Conservation (phyloP, 1,140 invertebrate species). For the Druon quercuslanigerum region DNA sequence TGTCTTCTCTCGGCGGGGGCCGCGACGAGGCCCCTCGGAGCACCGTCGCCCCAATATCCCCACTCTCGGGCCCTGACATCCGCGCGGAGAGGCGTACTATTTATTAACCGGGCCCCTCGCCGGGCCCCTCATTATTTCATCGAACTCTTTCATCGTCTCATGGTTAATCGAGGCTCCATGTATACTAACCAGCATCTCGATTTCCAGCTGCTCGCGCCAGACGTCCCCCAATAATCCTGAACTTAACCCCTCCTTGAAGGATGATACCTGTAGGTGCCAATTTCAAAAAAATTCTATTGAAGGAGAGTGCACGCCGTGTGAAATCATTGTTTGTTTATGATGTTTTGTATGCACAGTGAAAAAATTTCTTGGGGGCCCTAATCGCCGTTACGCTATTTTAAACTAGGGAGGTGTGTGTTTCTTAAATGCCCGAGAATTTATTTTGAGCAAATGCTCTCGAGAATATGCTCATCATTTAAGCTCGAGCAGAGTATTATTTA, state of each 20-base stretch:
- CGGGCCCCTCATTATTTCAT: constrained; percentile 71
- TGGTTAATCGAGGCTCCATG: constrained; percentile 58
- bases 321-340: too few species aligned
- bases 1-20: constrained; percentile 58
- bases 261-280: not conserved
- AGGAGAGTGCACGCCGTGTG: too few species aligned
- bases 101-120: constrained; percentile 68
- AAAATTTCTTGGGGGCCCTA: too few species aligned
- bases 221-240: constrained; percentile 25
- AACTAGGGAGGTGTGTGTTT: too few species aligned
- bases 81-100: constrained; percentile 59
- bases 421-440: too few species aligned
- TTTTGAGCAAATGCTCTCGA: too few species aligned
- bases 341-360: too few species aligned
- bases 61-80: constrained; percentile 26
- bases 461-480: too few species aligned
- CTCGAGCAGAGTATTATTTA: too few species aligned
- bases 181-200: constrained; percentile 12
- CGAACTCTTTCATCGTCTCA: constrained; percentile 70
- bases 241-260: constrained; percentile 30
- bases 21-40: constrained; percentile 40
- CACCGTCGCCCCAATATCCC: constrained; percentile 38
- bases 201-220: constrained; percentile 38
- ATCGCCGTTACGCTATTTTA: too few species aligned
- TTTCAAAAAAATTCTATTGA: not conserved